Percentiles rank a stretch among this genome's conserved stretches.
Conservation (phyloP, 2,113 vertebrate species). For the Spea multiplicata region DNA sequence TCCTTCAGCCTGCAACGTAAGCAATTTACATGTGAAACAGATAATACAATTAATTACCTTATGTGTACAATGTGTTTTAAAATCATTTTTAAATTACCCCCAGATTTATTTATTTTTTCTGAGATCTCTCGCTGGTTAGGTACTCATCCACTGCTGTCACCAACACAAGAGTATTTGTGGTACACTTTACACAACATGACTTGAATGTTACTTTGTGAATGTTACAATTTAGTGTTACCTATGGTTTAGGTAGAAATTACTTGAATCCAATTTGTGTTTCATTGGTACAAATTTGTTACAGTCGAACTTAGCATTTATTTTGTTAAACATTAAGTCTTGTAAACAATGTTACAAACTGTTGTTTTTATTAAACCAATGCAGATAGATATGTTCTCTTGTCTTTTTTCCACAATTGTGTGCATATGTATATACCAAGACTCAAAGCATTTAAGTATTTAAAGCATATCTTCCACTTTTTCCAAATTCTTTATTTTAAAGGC, state of each 20-base stretch:
- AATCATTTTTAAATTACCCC: background rate
- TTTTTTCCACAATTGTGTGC: conserved; percentile 54
- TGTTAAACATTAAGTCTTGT: conserved; percentile 51
- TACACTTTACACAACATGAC: conserved; percentile 55
- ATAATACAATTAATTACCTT: too few relatives aligned
- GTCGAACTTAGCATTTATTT: conserved; percentile 44
- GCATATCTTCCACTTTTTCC: too few relatives aligned
- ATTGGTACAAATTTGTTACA: conserved; percentile 52
- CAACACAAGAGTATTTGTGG: background rate
- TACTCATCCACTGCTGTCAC: background rate
- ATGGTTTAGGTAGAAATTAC: conserved; percentile 53
- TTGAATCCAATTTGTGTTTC: conserved; percentile 50
- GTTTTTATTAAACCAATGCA: conserved; percentile 58
- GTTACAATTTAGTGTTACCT: conserved; percentile 52
- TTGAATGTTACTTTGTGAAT: conserved; percentile 49
- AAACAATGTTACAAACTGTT: conserved; percentile 54
- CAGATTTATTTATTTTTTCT: conserved; percentile 27
- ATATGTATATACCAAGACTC: too few relatives aligned
- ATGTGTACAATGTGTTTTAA: background rate
- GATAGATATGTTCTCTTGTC: conserved; percentile 53
- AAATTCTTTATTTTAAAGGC: too few relatives aligned
- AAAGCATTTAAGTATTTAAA: too few relatives aligned
- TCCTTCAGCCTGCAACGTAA: too few relatives aligned
- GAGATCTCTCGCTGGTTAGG: conserved; percentile 42
- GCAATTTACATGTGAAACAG: too few relatives aligned